Base-by-base conservation (phyloP, 2,113 vertebrate genomes). In the Chitala chitala region DNA sequence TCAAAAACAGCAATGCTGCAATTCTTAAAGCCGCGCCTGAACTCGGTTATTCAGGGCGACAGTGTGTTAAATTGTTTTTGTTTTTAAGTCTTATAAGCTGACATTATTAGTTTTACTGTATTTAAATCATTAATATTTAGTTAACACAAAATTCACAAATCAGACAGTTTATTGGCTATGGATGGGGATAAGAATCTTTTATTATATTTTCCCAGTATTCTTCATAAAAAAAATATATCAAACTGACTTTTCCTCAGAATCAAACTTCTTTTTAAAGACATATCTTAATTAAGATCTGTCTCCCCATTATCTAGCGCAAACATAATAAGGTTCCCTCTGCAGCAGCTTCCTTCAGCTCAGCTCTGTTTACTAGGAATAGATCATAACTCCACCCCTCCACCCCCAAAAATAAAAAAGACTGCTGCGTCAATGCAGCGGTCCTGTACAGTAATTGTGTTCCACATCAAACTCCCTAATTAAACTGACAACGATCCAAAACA, bases 391-490 rank as follows among this genome's bases (percentile, higher is more conserved):
- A 72, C 78, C 66, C 64, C 64, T 75, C 44, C 69, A 54, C 78
- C n/a, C n/a, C n/a, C n/a, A n/a, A n/a, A n/a, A n/a, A n/a, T n/a
- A n/a, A n/a, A n/a, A n/a, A n/a, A n/a, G n/a, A n/a, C n/a, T n/a
- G 82, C 48, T 66, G 73, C 79, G 48, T 58, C 40, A 69, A 72
- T 79, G 48, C 58, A 61, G 26, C 38, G 33, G 17, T 86, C 80
- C 82, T 84, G 75, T 74, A 74, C 66, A 74, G 6, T 85, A 79
- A 85, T 86, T 83, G 79, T 82, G 78, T 81, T 87, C 85, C 69
- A 73, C 75, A 78, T 86, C n/a, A n/a, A n/a, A n/a, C n/a, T 71
- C 69, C 80, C 76, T 86, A 81, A 84, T 87, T 88, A 85, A 86
- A 76, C 75, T 78, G 78, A 83, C 74, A 75, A 73, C 76, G 53